Evolutionary conservation across 2,797 vertebrate species (phyloP), one percentile per base, ranked within the genome.

Genomic region (Falco concolor): DNA sequence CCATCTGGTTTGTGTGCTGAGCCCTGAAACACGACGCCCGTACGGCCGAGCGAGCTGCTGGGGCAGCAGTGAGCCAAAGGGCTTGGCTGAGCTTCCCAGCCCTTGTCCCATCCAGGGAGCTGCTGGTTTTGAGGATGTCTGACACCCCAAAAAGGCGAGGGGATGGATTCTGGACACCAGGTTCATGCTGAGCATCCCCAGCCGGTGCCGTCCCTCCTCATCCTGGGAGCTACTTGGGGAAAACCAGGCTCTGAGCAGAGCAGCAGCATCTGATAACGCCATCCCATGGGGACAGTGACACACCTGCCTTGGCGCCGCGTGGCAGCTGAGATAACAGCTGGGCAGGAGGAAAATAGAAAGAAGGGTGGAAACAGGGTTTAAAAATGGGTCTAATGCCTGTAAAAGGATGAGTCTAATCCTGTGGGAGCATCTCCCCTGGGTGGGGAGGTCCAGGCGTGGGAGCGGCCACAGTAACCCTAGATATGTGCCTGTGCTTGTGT

Each of bases 321-420:
- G 83, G 70, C 89, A 91, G 82, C 87, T 63, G 87, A 84, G 87
- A 61, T 49, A 95, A 67, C 87, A 96, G 91, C 90, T 77, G 94
- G 81, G 56, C 67, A 84, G 77, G 63, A 87, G 80, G 49, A 68
- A 90, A 95, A 92, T 81, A 92, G 93, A 93, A 75, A 91, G 78
- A 42, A 87, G 53, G 44, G 36, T 69, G 85, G 47, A 52, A 91
- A 32, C 0, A 0, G 34, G 13, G 60, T 73, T 93, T 93, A 90
- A 85, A 91, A 94, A 84, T 7, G 45, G 32, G n/a, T 53, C 32
- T 2, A 1, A 4, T 63, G 89, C 52, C 52, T 90, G 70, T 42
- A 9, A 73, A 47, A 86, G 74, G 67, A 64, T 36, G 52, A 45
- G 14, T 36, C 45, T 73, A 28, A 85, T 54, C 57, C 36, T 40